Conservation (phyloP, 1,140 invertebrate genomes). For the Dinoponera quadriceps region DNA sequence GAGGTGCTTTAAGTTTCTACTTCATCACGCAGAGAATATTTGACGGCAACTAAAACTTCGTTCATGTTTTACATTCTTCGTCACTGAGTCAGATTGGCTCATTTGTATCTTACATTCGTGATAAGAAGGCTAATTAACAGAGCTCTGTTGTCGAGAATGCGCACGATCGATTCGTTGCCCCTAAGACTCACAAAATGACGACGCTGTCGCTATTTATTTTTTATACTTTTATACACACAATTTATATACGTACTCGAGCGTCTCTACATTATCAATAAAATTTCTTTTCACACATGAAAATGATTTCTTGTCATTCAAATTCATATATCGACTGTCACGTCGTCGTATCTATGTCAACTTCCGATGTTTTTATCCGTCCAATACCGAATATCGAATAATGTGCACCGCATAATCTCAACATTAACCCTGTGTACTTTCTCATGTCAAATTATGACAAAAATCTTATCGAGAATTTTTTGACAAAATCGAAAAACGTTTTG, state of each 20-base stretch:
- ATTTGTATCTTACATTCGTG: conserved; percentile 11
- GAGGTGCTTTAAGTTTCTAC: too few relatives aligned
- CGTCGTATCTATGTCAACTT: not conserved
- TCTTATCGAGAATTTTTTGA: not conserved
- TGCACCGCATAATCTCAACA: not conserved
- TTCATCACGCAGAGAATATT: not conserved
- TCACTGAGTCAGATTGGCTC: not conserved
- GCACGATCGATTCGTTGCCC: conserved; percentile 52
- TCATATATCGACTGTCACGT: not conserved
- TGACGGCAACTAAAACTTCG: not conserved
- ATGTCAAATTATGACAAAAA: not conserved
- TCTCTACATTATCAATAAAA: conserved; percentile 67
- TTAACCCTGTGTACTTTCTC: not conserved
- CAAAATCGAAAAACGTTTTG: too few relatives aligned
- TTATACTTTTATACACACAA: conserved; percentile 78
- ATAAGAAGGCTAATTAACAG: conserved; percentile 1
- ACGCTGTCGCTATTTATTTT: conserved; percentile 75
- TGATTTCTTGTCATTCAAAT: not conserved
- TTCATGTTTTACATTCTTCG: not conserved
- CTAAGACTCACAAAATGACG: conserved; percentile 53
- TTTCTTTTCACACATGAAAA: conserved; percentile 57
- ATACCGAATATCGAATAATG: too few relatives aligned
- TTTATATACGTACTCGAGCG: conserved; percentile 63
- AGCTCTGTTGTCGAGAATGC: not conserved
- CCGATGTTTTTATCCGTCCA: not conserved